Percentiles rank a stretch among this genome's conserved stretches.
These are phyloP conservation scores for Dunckerocampus dactyliophorus DNA, from an alignment of 2,113 vertebrate species.

Conservation along the genomic window DNA sequence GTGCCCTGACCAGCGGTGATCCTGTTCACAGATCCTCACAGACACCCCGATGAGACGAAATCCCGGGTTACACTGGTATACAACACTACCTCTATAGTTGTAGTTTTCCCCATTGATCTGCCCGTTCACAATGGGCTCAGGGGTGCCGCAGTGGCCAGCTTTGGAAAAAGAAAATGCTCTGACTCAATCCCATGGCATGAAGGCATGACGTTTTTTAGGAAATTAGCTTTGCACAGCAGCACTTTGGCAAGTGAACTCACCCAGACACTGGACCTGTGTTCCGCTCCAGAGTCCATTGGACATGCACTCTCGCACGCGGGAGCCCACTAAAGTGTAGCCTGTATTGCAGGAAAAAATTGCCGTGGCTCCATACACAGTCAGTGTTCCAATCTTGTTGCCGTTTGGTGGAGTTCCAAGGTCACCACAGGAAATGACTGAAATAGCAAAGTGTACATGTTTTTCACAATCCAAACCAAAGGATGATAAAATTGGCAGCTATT, in stretches of 20 bases:
- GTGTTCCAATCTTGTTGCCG: constrained; percentile 91
- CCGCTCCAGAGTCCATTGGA: constrained; percentile 97
- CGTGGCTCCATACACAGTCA: constrained; percentile 87
- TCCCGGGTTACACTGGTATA: constrained; percentile 93
- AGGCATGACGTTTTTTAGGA: neutral
- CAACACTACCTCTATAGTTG: constrained; percentile 93
- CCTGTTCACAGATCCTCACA: constrained; percentile 95
- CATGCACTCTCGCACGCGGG: constrained; percentile 92
- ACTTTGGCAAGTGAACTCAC: constrained; percentile 64
- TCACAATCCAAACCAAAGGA: neutral
- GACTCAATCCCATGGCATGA: neutral
- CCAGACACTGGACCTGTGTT: constrained; percentile 87
- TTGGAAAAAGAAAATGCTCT: constrained; percentile 3
- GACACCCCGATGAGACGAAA: constrained; percentile 96
- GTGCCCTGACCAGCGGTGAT: constrained; percentile 92
- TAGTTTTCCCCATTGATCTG: constrained; percentile 95
- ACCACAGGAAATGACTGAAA: constrained; percentile 91
- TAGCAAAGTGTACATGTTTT: constrained; percentile 4
- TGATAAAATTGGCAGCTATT: neutral
- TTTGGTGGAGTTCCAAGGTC: constrained; percentile 88
- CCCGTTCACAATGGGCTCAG: constrained; percentile 91
- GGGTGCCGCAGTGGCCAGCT: constrained; percentile 92
- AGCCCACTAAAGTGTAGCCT: constrained; percentile 92
- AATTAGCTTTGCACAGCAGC: neutral
- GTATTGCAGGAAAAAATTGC: constrained; percentile 99